Conservation (phyloP, 2,797 vertebrate species). For the Gymnothorax javanicus region DNA sequence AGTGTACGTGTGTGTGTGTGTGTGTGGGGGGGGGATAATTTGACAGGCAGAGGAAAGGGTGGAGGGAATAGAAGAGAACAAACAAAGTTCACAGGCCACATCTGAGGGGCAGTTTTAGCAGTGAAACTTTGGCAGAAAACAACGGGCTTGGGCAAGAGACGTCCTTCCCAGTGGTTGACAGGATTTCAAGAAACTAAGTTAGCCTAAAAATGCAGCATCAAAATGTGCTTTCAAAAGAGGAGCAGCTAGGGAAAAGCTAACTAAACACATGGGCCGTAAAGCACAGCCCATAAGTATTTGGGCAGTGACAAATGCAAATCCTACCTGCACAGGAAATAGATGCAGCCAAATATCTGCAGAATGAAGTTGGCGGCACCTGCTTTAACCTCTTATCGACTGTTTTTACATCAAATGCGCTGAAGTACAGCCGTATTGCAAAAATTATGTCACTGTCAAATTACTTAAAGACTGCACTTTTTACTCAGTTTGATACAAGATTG, state of each 20-base stretch:
- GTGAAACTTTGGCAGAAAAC: background rate
- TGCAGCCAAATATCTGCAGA: too few relatives aligned
- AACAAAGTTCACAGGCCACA: slow-evolving; percentile 8
- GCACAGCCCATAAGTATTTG: too few relatives aligned
- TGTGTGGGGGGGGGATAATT: background rate
- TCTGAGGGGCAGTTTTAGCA: slow-evolving; percentile 28
- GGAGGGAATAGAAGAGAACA: slow-evolving; percentile 20
- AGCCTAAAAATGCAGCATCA: background rate
- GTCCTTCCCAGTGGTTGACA: slow-evolving; percentile 28
- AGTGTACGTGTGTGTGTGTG: background rate
- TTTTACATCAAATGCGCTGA: too few relatives aligned
- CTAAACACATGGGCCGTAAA: background rate
- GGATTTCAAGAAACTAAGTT: background rate
- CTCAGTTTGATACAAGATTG: background rate
- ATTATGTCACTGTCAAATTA: too few relatives aligned
- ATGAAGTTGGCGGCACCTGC: too few relatives aligned
- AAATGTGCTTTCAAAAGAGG: too few relatives aligned
- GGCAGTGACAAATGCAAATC: too few relatives aligned
- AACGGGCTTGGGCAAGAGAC: slow-evolving; percentile 12
- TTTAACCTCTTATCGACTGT: too few relatives aligned
- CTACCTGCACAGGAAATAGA: too few relatives aligned
- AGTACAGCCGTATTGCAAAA: too few relatives aligned
- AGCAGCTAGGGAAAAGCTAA: background rate
- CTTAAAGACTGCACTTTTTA: too few relatives aligned
- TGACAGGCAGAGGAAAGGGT: background rate